Evolutionary conservation across 2,113 vertebrate genomes (phyloP).

Genomic region (Manacus vitellinus): DNA sequence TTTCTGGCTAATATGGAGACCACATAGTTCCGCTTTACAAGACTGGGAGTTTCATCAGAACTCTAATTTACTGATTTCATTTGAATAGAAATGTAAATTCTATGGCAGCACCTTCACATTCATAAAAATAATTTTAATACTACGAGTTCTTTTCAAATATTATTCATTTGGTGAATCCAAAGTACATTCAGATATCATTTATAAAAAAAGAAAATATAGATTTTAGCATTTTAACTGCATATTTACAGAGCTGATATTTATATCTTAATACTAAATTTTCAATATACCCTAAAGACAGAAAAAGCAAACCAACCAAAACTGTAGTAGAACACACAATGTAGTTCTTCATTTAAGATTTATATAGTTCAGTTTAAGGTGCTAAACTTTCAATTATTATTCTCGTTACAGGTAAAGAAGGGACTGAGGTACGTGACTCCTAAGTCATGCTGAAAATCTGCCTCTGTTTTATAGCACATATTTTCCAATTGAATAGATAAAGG

Average conservation of each 20-base stretch:
- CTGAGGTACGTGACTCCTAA: not conserved
- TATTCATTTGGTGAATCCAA: not conserved
- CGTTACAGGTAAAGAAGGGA: not conserved
- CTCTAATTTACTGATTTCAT: not conserved
- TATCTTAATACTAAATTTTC: not conserved
- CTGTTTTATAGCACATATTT: fast-evolving
- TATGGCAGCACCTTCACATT: not conserved
- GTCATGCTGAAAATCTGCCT: not conserved
- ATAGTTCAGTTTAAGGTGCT: not conserved
- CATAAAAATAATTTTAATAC: not conserved
- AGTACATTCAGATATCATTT: not conserved
- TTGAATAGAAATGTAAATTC: not conserved
- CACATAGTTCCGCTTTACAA: not conserved
- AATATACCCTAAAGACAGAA: not conserved
- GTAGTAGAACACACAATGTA: not conserved
- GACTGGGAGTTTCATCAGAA: not conserved
- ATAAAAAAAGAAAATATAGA: not conserved
- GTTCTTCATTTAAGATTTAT: not conserved
- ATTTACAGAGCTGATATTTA: not conserved
- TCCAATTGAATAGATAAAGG: not conserved
- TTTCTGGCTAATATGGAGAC: not conserved
- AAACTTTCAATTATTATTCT: not conserved
- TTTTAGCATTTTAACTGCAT: not conserved
- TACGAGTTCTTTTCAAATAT: not conserved
- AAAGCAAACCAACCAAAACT: not conserved